Base-by-base conservation (phyloP, 1,140 invertebrate genomes). In the Rhyacophila brunnea region DNA sequence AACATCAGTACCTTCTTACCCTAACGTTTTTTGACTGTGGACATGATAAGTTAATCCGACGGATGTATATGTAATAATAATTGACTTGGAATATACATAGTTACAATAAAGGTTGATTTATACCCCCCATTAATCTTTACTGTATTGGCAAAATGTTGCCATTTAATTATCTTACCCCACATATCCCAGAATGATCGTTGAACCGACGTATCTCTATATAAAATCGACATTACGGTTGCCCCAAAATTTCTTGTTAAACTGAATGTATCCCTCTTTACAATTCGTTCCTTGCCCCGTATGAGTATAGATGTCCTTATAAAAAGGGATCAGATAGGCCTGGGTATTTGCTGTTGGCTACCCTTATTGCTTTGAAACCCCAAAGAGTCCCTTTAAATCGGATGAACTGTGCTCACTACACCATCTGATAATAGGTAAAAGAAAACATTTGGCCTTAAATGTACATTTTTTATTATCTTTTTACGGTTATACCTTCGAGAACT, bases 241-340 rank as follows among this genome's bases (percentile, higher is more conserved):
- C 38, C 11, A 40, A 40, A n/a, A 13, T n/a, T 15, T 40, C 38
- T 15, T 15, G 11, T 15, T 15, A n/a, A 15, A n/a, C n/a, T 40
- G n/a, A 15, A 40, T 40, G 38, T 40, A 15, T 40, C 38, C 38
- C 38, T n/a, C 15, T 40, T 13, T 40, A 15, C 15, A 40, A 40
- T 40, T 40, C 38, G 38, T 40, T n/a, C 15, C 38, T n/a, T 40
- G 15, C 38, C 38, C 38, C 15, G 11, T 13, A 40, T n/a, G 32
- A 14, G 14, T 17, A 40, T 52, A 35, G 36, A 52, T 52, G 49
- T 52, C 19, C 49, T 52, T 52, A 52, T 52, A 52, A 52, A 52
- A 52, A 52, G 49, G 49, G 49, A 52, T 35, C 36, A 52, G 49
- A 52, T 52, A 52, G 38, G 32, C 49, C 38, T 52, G 36, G 32